Evolutionary conservation across 2,113 vertebrate genomes (phyloP).

Genomic region (Herpailurus yagouaroundi): DNA sequence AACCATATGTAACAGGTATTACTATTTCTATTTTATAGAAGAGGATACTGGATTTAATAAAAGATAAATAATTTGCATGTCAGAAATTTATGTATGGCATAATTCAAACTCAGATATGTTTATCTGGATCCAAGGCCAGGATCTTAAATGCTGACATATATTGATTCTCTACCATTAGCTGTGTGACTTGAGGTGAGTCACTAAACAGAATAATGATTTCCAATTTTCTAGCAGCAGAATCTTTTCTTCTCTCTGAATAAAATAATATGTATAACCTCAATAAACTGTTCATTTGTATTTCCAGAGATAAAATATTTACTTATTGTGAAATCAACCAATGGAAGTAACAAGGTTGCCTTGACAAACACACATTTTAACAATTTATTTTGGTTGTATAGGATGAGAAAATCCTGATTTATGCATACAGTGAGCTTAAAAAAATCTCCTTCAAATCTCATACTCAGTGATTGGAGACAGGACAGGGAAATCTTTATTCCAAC

Average conservation of each 20-base stretch:
- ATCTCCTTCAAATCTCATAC: background rate
- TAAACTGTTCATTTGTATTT: background rate
- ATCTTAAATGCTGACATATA: background rate
- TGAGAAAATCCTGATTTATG: background rate
- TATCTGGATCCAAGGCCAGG: background rate
- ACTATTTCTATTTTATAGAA: background rate
- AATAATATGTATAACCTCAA: background rate
- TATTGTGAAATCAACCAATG: background rate
- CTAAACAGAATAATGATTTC: background rate
- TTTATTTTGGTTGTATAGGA: background rate
- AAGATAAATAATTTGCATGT: background rate
- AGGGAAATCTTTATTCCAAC: background rate
- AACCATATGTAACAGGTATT: background rate
- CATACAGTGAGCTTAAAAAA: background rate
- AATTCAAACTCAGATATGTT: conserved; percentile 5
- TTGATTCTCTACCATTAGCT: background rate
- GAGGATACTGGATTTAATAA: background rate
- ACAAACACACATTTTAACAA: background rate
- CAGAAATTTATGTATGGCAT: background rate
- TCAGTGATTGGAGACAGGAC: background rate
- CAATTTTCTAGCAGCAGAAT: background rate
- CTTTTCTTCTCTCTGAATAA: background rate
- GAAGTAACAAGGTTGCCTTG: background rate
- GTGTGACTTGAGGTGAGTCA: background rate
- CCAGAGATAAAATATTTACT: background rate